Base-by-base conservation (phyloP, 2,888 invertebrate genomes). In the Gisinianus flammeolus region DNA sequence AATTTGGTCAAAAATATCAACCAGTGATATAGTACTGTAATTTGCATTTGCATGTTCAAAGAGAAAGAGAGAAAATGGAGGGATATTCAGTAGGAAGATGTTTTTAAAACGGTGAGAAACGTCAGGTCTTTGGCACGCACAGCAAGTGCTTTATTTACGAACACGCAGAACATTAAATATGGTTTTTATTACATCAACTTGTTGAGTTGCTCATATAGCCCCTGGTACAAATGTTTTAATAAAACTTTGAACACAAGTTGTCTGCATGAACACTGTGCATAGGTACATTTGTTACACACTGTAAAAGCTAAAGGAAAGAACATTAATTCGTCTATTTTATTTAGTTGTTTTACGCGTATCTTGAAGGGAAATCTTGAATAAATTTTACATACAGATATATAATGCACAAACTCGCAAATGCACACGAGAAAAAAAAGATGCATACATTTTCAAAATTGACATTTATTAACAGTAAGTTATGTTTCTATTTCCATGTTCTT, bases 141-240 rank as follows among this genome's bases (percentile, higher is more conserved):
- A 70, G 70, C 70, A 44, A 31, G 30, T 56, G 71, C 58, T 71
- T 71, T 71, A 71, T 71, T 71, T 56, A 71, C 58, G 71, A 71
- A 30, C 56, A 58, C 31, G 58, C 54, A 71, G 58, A 28, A 26
- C 70, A 54, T 70, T 24, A 52, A 52, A 52, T 52, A 52, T 10
- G 16, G 10, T 69, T 70, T 70, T 70, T 70, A 56, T 24, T 62
- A 26, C 26, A 62, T 26, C 22, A 24, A 24, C 24, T 62, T 62
- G 16, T 31, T 67, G 67, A 67, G 26, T 64, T 64, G 64, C 12
- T 10, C 26, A 24, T 64, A 64, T 64, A 64, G 64, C 26, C 26
- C 54, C 54, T 54, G 54, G 54, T 54, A 54, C n/a, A 54, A 54
- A 54, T 54, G 54, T n/a, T 54, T 54, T n/a, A 54, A 54, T 16